phyloP scores from a whole-genome alignment of 2,888 invertebrate species.

The Onchidella celtica region DNA sequence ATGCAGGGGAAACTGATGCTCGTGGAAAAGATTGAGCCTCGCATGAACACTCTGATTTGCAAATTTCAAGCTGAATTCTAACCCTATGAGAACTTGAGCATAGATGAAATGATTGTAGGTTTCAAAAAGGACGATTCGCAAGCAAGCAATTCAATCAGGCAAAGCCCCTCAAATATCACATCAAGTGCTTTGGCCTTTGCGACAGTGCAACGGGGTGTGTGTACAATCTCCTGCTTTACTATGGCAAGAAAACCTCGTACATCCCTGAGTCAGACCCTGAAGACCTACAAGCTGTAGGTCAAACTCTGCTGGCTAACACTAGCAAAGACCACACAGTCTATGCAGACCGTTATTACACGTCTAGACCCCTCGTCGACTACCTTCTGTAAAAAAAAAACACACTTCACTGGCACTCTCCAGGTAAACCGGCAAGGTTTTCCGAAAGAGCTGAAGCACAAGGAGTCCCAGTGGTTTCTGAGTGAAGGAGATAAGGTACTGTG shows the following conservation, averaged over 20 bases:
- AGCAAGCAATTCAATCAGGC: slow-evolving; percentile 1
- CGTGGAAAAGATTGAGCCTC: slow-evolving; percentile 1
- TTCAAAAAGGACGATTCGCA: slow-evolving; percentile 5
- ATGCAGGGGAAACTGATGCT: neutral
- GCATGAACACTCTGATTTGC: neutral
- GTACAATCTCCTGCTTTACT: neutral
- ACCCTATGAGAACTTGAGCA: slow-evolving; percentile 5
- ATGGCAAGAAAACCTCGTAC: slow-evolving; percentile 1
- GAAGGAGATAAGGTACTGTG: neutral
- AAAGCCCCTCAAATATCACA: slow-evolving; percentile 3
- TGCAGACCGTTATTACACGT: slow-evolving; percentile 7
- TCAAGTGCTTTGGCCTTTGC: slow-evolving; percentile 16
- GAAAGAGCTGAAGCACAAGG: neutral
- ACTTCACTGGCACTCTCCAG: slow-evolving; percentile 2
- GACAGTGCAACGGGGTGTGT: neutral
- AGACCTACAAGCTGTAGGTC: neutral
- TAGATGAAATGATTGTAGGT: slow-evolving; percentile 23
- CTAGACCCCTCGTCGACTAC: neutral
- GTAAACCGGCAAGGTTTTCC: neutral
- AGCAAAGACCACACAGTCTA: neutral
- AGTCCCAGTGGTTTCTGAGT: neutral
- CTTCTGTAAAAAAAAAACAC: neutral
- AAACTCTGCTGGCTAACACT: neutral
- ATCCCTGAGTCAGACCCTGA: slow-evolving; percentile 2
- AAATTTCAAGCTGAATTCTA: slow-evolving; percentile 4